Evolutionary conservation across 2,113 vertebrate genomes (phyloP), one percentile per base, ranked within the genome.

Genomic region (Albula goreensis): DNA sequence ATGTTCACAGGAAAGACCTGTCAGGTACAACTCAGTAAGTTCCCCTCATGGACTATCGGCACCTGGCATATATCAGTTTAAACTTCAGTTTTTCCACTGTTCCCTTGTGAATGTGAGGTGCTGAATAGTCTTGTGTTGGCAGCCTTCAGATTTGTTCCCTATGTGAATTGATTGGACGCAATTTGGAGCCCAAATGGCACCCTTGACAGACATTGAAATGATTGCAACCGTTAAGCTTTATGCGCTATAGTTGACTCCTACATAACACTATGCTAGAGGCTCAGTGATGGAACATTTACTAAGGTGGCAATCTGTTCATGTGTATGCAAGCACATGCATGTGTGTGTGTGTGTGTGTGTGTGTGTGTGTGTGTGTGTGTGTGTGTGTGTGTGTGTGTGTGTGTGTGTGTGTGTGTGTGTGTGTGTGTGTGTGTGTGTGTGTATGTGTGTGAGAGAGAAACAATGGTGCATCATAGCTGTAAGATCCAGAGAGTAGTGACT

Each of bases 221-320:
- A 93, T 93, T 85, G 90, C 90, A 84, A 91, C 90, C 86, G 88
- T 93, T 93, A 94, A 92, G 91, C 93, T 94, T 93, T 91, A 93
- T 92, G 91, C 82, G 86, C 90, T 89, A 90, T 89, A 92, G 91
- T 93, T 92, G 92, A 94, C 91, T 92, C 85, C 87, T 89, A 88
- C 86, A 89, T 89, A 92, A 91, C 49, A 70, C 89, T 89, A 90
- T 31, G 84, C 87, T 78, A 90, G 88, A 90, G 88, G 90, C 91
- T 79, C n/a, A 77, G 87, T 83, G 88, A 93, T 91, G 90, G 90
- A 91, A 25, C 57, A n/a, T 66, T 83, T 78, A 48, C 85, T 50
- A 31, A 41, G 91, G 89, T 88, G 92, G 90, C 88, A 90, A 90
- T 89, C 86, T 89, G 12, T 0, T 19, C 22, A 22, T n/a, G 52